A percentile compares a stretch with the other conserved stretches of the same genome.
phyloP scores from a whole-genome alignment of 2,888 invertebrate species.

The Meiosimyza platycephala region DNA sequence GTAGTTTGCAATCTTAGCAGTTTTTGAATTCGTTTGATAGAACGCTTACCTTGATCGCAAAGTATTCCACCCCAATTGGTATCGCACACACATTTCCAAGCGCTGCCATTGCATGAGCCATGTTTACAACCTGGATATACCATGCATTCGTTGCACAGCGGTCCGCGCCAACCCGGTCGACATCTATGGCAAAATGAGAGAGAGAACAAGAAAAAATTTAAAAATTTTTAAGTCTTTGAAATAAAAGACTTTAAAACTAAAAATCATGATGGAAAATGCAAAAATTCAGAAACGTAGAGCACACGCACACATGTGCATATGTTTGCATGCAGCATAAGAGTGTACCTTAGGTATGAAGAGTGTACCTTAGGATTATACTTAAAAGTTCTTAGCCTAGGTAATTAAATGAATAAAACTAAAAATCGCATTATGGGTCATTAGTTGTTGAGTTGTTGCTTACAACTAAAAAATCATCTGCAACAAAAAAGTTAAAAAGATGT shows the following conservation, averaged over 20 bases:
- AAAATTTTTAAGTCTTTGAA: not conserved
- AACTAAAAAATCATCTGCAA: too few relatives aligned
- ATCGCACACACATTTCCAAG: conserved; percentile 97
- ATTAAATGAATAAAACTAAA: too few relatives aligned
- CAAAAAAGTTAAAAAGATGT: too few relatives aligned
- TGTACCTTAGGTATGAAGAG: too few relatives aligned
- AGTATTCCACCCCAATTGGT: conserved; percentile 99
- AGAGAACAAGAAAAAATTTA: not conserved
- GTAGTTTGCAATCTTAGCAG: conserved; percentile 27
- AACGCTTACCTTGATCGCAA: conserved; percentile 88
- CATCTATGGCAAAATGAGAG: conserved; percentile 72
- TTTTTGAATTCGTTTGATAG: conserved; percentile 6
- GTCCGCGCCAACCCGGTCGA: conserved; percentile 92
- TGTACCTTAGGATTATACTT: too few relatives aligned
- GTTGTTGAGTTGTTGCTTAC: too few relatives aligned
- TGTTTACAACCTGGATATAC: conserved; percentile 97
- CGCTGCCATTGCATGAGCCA: conserved; percentile 92
- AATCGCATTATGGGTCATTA: too few relatives aligned
- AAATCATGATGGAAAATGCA: conserved; percentile 23
- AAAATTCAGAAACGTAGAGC: not conserved
- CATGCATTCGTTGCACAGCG: conserved; percentile 91
- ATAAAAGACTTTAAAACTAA: not conserved
- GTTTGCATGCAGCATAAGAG: not conserved
- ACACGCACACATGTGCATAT: conserved; percentile 13
- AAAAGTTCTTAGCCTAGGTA: too few relatives aligned